A percentile compares a stretch with the other conserved stretches of the same genome.
Conservation (phyloP, 1,140 invertebrate genomes). For the Diorhabda elongata region DNA sequence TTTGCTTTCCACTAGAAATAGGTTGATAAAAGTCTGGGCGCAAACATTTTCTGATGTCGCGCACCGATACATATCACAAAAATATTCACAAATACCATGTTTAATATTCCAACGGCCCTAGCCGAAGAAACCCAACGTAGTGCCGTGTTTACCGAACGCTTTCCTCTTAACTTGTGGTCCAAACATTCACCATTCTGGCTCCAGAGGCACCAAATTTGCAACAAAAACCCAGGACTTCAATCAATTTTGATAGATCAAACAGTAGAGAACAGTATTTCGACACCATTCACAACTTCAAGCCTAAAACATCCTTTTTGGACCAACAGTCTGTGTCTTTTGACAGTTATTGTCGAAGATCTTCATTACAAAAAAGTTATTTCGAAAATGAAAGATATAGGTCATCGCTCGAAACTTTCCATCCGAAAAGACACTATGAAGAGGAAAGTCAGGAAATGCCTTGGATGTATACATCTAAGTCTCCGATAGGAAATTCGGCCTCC, state of each 20-base stretch:
- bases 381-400: conserved; percentile 21
- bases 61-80: conserved; percentile 32
- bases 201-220: conserved; percentile 35
- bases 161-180: conserved; percentile 21
- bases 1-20: not conserved
- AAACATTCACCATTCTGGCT: conserved; percentile 34
- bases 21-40: conserved; percentile 6
- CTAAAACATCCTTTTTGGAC: conserved; percentile 17
- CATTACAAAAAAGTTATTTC: conserved; percentile 20
- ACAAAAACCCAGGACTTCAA: conserved; percentile 20
- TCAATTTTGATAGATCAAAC: conserved; percentile 24
- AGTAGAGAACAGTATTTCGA: conserved; percentile 21
- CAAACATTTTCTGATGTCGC: conserved; percentile 29
- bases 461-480: conserved; percentile 20
- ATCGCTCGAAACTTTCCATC: conserved; percentile 16
- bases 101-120: conserved; percentile 27
- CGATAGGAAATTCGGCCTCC: conserved; percentile 21
- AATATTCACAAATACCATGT: conserved; percentile 31
- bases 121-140: conserved; percentile 19
- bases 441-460: conserved; percentile 4
- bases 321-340: conserved; percentile 22
- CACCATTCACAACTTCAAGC: conserved; percentile 20
- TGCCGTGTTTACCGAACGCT: conserved; percentile 23
- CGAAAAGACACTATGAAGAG: not conserved
- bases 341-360: conserved; percentile 23